Evolutionary conservation across 2,113 vertebrate species (phyloP).

Genomic region (Hyperoodon ampullatus): DNA sequence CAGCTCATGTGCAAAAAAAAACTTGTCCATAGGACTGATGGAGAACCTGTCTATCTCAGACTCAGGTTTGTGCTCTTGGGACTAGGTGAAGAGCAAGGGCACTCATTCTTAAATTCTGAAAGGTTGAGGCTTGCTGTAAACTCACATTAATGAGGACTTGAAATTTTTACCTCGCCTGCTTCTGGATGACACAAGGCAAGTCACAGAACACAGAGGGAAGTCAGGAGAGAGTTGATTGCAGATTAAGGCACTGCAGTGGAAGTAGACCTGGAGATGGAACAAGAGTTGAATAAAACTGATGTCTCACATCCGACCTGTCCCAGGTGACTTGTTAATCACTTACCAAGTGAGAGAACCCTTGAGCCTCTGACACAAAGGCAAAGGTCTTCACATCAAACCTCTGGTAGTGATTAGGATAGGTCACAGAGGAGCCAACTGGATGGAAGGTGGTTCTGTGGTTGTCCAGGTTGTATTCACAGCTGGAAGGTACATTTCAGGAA

Average conservation of each 20-base stretch:
- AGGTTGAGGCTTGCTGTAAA: background rate
- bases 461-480: slow-evolving; percentile 85
- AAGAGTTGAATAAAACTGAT: accelerated
- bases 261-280: slow-evolving; percentile 80
- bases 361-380: slow-evolving; percentile 80
- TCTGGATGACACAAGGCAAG: slow-evolving; percentile 76
- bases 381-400: slow-evolving; percentile 89
- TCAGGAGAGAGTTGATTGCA: slow-evolving; percentile 78
- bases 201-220: slow-evolving; percentile 78
- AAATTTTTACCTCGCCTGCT: slow-evolving; percentile 80
- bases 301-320: background rate
- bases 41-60: background rate
- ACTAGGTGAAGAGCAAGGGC: background rate
- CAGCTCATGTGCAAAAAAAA: background rate
- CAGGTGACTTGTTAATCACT: background rate
- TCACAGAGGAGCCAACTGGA: slow-evolving; percentile 58
- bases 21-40: background rate
- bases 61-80: background rate
- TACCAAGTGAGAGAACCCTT: slow-evolving; percentile 78
- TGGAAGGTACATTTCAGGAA: slow-evolving; percentile 47
- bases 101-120: background rate
- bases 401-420: slow-evolving; percentile 81
- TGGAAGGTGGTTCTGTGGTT: slow-evolving; percentile 85
- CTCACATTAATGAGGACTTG: background rate
- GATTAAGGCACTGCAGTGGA: slow-evolving; percentile 84